Evolutionary conservation across 1,140 invertebrate species (phyloP).

Genomic region (Aricia agestis): DNA sequence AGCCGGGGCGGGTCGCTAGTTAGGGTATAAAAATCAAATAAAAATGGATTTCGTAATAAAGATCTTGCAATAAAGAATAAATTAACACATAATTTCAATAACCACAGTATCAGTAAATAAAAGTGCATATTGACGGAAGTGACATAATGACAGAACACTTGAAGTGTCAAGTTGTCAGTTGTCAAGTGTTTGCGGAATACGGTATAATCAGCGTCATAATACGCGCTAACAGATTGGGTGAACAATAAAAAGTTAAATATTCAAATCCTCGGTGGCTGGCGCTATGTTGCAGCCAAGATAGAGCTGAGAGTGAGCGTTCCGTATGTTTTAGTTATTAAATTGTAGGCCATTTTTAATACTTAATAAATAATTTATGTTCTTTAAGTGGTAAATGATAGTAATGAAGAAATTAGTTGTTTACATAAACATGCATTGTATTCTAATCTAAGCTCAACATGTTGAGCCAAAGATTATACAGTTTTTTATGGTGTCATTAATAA

Average conservation of each 20-base stretch:
- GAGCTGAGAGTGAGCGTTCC: not conserved
- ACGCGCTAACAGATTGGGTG: conserved; percentile 15
- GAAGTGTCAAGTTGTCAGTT: not conserved
- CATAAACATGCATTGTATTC: no score
- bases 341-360: not conserved
- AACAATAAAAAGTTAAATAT: conserved; percentile 46
- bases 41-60: no score
- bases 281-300: conserved; percentile 36
- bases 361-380: no score
- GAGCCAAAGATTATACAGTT: not conserved
- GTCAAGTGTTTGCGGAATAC: conserved; percentile 10
- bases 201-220: conserved; percentile 6
- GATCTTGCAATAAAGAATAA: no score
- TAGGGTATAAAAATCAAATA: no score
- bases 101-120: not conserved
- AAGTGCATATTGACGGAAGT: conserved; percentile 3
- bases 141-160: not conserved
- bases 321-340: not conserved
- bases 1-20: no score
- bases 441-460: not conserved
- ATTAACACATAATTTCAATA: no score
- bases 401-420: no score
- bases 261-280: conserved; percentile 51
- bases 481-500: not conserved
- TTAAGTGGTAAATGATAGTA: no score